A percentile compares a stretch with the other conserved stretches of the same genome.
Conservation (phyloP, 2,888 invertebrate species). For the Mycogona germanica region DNA sequence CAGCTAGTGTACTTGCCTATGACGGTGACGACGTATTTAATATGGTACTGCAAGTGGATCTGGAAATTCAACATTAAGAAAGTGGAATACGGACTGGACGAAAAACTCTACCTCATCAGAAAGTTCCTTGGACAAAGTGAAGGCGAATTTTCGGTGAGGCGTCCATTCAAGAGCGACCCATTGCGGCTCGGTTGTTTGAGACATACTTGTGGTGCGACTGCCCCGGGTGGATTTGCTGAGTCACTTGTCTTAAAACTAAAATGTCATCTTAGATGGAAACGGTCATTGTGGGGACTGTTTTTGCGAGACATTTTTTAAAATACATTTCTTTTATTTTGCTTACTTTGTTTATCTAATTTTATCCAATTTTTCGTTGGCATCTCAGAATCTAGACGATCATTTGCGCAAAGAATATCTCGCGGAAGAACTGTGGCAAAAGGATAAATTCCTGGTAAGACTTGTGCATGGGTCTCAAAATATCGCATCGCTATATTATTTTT, state of each 20-base stretch:
- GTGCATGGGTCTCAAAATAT: no score
- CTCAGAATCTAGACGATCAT: constrained; percentile 53
- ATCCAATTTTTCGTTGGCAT: constrained; percentile 31
- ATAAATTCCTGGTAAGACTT: constrained; percentile 48
- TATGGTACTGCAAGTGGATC: constrained; percentile 68
- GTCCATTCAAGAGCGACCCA: not conserved
- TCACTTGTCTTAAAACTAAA: no score
- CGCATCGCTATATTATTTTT: no score
- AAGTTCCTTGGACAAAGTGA: constrained; percentile 50
- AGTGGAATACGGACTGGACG: constrained; percentile 65
- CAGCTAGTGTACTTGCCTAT: constrained; percentile 69
- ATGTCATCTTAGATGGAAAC: no score
- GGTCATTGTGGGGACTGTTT: no score
- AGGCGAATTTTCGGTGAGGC: constrained; percentile 41
- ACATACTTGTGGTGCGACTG: not conserved
- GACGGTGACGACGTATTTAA: constrained; percentile 51
- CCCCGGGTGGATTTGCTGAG: not conserved
- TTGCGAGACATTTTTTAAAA: no score
- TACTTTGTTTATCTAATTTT: no score
- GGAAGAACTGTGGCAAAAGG: constrained; percentile 66
- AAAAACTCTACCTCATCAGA: constrained; percentile 71
- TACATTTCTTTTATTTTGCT: constrained; percentile 16
- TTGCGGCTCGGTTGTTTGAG: not conserved
- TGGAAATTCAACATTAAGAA: constrained; percentile 63
- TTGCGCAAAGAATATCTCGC: constrained; percentile 59